Percentiles rank a stretch among this genome's conserved stretches.
Conservation (phyloP, 2,888 invertebrate species). For the Drosophila dives region DNA sequence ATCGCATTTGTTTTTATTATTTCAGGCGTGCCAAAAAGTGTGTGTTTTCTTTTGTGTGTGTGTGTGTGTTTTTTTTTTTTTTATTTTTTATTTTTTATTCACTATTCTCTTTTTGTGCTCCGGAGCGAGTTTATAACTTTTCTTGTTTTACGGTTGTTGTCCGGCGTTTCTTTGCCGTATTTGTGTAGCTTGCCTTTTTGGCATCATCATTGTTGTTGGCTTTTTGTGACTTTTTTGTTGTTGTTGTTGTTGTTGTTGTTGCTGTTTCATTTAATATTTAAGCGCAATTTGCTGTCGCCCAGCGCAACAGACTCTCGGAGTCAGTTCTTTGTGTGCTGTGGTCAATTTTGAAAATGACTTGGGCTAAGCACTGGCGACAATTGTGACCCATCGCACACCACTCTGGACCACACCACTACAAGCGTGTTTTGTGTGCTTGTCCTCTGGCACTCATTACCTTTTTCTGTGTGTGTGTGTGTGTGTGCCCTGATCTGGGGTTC, state of each 20-base stretch:
- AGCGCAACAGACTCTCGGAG: conserved; percentile 48
- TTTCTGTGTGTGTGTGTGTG: conserved; percentile 18
- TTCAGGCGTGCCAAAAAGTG: conserved; percentile 77
- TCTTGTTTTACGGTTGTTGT: conserved; percentile 79
- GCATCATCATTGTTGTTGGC: conserved; percentile 4
- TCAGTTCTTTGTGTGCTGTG: conserved; percentile 63
- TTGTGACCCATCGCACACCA: conserved; percentile 51
- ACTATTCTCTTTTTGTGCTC: conserved; percentile 50
- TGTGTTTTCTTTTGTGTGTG: conserved; percentile 53
- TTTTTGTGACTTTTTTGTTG: conserved; percentile 32
- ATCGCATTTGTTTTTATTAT: conserved; percentile 78
- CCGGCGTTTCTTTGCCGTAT: conserved; percentile 57
- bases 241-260: conserved; percentile 20
- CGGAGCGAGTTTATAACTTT: conserved; percentile 77
- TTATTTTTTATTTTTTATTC: conserved; percentile 56
- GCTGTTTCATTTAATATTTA: conserved; percentile 82
- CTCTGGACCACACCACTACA: conserved; percentile 13
- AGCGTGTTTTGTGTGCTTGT: conserved; percentile 64
- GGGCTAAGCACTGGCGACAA: conserved; percentile 77
- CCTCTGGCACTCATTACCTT: conserved; percentile 81
- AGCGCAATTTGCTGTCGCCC: conserved; percentile 76
- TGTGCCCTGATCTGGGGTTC: conserved; percentile 18
- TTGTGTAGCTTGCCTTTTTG: conserved; percentile 31
- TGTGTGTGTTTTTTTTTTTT: conserved; percentile 64
- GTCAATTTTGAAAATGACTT: conserved; percentile 81